A percentile compares a stretch with the other conserved stretches of the same genome.
Conservation (phyloP, 2,113 vertebrate genomes). For the Turnix velox region DNA sequence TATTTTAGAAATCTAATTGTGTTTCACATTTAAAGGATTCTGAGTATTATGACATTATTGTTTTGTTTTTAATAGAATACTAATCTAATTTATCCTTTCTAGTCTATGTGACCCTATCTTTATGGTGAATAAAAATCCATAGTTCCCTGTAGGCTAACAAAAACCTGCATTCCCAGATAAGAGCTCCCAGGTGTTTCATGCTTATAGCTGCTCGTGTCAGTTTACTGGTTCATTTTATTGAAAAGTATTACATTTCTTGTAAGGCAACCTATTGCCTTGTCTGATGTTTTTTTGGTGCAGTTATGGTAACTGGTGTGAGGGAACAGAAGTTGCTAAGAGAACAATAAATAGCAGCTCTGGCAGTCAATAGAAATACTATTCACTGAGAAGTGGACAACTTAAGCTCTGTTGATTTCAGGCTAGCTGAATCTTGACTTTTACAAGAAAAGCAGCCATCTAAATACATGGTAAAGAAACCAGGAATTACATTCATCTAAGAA, state of each 20-base stretch:
- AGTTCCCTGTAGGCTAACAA: conserved; percentile 5
- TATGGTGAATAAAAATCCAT: background rate
- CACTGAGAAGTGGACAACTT: background rate
- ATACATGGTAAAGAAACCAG: background rate
- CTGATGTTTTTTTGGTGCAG: conserved; percentile 15
- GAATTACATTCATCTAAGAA: background rate
- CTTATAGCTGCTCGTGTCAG: conserved; percentile 30
- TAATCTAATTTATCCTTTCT: background rate
- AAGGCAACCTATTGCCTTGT: conserved; percentile 54
- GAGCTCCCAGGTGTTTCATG: too few relatives aligned
- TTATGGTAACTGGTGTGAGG: background rate
- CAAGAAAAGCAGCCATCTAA: background rate
- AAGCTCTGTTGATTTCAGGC: background rate
- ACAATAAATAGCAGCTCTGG: background rate
- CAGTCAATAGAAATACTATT: background rate
- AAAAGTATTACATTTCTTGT: conserved; percentile 68
- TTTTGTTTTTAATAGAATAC: background rate
- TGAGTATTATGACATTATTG: background rate
- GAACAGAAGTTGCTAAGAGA: background rate
- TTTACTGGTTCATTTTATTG: conserved; percentile 53
- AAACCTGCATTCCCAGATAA: conserved; percentile 34
- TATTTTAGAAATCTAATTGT: background rate
- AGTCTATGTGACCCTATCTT: background rate
- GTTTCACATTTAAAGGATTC: background rate
- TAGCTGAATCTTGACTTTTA: background rate